phyloP scores from a whole-genome alignment of 1,140 invertebrate genomes.

The Saccostrea cuccullata region DNA sequence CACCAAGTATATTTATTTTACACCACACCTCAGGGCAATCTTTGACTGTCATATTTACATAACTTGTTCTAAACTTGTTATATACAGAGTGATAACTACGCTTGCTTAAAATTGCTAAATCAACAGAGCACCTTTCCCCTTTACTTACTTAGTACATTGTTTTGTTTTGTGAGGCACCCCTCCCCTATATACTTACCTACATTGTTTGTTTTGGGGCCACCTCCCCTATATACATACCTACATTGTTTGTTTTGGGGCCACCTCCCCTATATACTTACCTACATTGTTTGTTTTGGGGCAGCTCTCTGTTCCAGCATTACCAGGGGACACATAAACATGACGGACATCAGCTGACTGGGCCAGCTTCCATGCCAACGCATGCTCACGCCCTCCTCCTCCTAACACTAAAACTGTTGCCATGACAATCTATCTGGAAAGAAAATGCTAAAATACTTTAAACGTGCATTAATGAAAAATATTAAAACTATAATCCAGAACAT shows the following conservation, averaged over 20 bases:
- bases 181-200: too few relatives aligned
- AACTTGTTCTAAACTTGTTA: too few relatives aligned
- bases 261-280: constrained; percentile 57
- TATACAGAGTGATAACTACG: too few relatives aligned
- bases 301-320: constrained; percentile 90
- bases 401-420: constrained; percentile 86
- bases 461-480: too few relatives aligned
- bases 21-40: too few relatives aligned
- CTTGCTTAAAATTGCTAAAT: too few relatives aligned
- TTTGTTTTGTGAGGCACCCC: constrained; percentile 58
- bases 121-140: too few relatives aligned
- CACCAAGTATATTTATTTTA: too few relatives aligned
- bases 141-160: constrained; percentile 59
- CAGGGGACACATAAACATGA: constrained; percentile 90
- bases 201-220: too few relatives aligned
- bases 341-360: constrained; percentile 87
- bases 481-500: too few relatives aligned
- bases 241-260: constrained; percentile 68
- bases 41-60: too few relatives aligned
- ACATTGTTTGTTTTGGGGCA: constrained; percentile 70
- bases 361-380: constrained; percentile 94
- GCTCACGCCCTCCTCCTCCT: constrained; percentile 96
- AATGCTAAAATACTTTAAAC: neutral
- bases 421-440: constrained; percentile 18
- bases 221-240: constrained; percentile 59